Conservation (phyloP, 92 coral and sea anemone genomes). For the Porites cylindrica region DNA sequence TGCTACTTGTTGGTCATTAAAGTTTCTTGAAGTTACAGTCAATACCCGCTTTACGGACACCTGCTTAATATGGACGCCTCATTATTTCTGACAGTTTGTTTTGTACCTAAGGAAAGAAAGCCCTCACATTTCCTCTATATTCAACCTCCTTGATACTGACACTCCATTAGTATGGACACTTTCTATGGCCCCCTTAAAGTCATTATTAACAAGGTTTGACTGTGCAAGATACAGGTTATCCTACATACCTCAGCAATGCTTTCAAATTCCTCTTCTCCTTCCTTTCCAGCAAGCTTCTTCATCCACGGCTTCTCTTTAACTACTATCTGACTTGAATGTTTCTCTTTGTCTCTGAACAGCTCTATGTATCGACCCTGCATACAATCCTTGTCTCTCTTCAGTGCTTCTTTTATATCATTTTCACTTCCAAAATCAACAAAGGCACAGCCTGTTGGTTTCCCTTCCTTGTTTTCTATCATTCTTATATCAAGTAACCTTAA, state of each 20-base stretch:
- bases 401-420: conserved; percentile 82
- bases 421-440: conserved; percentile 87
- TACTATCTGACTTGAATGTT: conserved; percentile 10
- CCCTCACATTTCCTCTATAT: no score
- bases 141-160: no score
- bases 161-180: no score
- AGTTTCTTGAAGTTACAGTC: no score
- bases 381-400: conserved; percentile 87
- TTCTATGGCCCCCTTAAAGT: no score
- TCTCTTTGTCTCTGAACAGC: conserved; percentile 81
- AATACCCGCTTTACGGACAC: no score
- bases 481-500: conserved; percentile 74
- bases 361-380: conserved; percentile 92
- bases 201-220: no score
- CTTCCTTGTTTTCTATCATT: conserved; percentile 73
- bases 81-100: no score
- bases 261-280: conserved; percentile 78
- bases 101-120: no score
- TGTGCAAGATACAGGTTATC: neutral
- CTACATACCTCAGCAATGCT: conserved; percentile 86
- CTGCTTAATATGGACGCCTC: no score
- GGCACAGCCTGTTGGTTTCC: conserved; percentile 89
- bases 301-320: conserved; percentile 85
- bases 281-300: conserved; percentile 68
- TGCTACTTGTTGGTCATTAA: no score